These are phyloP conservation scores for Acronicta psi DNA, from an alignment of 2,888 invertebrate genomes.

Conservation along the genomic window DNA sequence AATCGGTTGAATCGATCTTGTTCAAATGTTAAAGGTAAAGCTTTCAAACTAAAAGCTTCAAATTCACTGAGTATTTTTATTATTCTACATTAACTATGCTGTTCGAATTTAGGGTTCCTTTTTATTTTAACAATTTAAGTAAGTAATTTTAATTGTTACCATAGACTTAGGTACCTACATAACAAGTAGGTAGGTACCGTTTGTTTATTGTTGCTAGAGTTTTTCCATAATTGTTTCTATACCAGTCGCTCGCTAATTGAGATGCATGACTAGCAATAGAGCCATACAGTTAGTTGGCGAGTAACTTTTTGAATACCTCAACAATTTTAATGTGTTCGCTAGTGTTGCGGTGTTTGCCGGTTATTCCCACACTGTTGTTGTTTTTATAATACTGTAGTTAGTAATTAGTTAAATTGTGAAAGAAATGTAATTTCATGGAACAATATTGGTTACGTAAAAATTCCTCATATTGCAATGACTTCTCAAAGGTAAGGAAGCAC, in stretches of 20 bases:
- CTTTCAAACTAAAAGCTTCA: slow-evolving; percentile 66
- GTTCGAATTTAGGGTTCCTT: slow-evolving; percentile 63
- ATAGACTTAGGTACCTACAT: too few relatives aligned
- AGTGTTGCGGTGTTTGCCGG: too few relatives aligned
- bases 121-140: slow-evolving; percentile 16
- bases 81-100: slow-evolving; percentile 62
- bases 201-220: neutral
- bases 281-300: neutral
- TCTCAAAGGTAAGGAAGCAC: too few relatives aligned
- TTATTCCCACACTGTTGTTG: too few relatives aligned
- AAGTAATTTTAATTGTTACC: neutral
- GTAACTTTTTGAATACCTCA: too few relatives aligned
- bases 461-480: too few relatives aligned
- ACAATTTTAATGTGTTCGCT: too few relatives aligned
- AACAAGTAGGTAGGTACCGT: too few relatives aligned
- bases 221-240: neutral
- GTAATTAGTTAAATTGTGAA: too few relatives aligned
- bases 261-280: neutral
- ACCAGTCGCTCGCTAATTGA: neutral
- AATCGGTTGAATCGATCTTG: slow-evolving; percentile 65
- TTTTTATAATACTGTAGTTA: too few relatives aligned
- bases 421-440: too few relatives aligned
- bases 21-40: slow-evolving; percentile 68
- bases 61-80: slow-evolving; percentile 70
- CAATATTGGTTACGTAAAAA: too few relatives aligned